Evolutionary conservation across 35 echinoderm and acorn worm genomes (phyloP), one percentile per base, ranked within the genome.

Genomic region (Eucidaris tribuloides): DNA sequence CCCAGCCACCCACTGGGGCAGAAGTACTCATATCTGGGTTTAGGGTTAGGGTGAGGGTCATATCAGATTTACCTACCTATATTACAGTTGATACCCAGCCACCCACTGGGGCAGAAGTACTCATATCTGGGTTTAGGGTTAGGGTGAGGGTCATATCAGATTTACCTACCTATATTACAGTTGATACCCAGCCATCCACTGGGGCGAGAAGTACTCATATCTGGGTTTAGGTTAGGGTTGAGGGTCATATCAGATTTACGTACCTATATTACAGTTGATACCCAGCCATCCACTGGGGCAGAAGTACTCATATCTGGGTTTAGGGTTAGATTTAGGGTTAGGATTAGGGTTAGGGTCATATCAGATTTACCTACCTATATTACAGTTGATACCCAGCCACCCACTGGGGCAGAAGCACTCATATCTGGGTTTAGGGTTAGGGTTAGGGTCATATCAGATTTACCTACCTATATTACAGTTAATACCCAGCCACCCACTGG

Each of bases 141-240:
- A n/a, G n/a, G n/a, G n/a, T n/a, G 83, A 44, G 83, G n/a, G n/a
- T n/a, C n/a, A n/a, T n/a, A n/a, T n/a, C n/a, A n/a, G n/a, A n/a
- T n/a, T n/a, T n/a, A n/a, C n/a, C n/a, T n/a, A n/a, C n/a, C 80
- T 61, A 83, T 91, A 78, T 85, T 72, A 66, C 91, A 93, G 62
- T 89, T 78, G 46, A 79, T 89, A 19, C 86, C 78, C 23, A 89
- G 78, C 36, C 78, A 89, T 32, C 86, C 86, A 17, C 61, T 62
- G 6, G 61, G 78, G 44, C 86, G n/a, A 89, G 42, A 63, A 17
- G 37, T 79, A 89, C 33, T 41, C 48, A 19, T 89, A 89, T 28
- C 63, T 66, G 57, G 79, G 57, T 29, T 78, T 50, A n/a, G 34
- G 74, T 77, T 28, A 82, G n/a, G n/a, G n/a, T n/a, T n/a, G n/a